A percentile compares a stretch with the other conserved stretches of the same genome.
Evolutionary conservation across 1,140 invertebrate genomes (phyloP).

Genomic region (Centruroides sculpturatus): DNA sequence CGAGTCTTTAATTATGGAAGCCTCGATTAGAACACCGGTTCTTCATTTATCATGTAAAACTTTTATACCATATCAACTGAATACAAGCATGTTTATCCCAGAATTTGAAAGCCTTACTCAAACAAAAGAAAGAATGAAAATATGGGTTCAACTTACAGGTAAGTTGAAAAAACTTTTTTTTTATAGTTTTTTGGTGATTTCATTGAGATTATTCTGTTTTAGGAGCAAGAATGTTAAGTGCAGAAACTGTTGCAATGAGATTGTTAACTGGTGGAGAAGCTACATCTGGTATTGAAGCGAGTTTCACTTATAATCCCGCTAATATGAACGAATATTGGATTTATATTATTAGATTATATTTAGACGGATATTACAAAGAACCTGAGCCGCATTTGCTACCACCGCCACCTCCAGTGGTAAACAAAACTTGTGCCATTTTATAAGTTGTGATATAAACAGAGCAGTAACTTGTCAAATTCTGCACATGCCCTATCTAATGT

Average conservation of each 20-base stretch:
- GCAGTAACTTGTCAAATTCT: no score
- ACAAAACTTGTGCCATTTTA: no score
- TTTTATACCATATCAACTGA: constrained; percentile 13
- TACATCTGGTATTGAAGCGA: constrained; percentile 13
- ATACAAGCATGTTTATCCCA: constrained; percentile 8
- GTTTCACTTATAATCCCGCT: constrained; percentile 13
- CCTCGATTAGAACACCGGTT: background rate
- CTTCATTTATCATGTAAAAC: constrained; percentile 13
- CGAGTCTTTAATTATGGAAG: background rate
- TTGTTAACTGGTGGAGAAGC: constrained; percentile 17
- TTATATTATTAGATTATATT: constrained; percentile 16
- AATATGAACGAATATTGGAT: constrained; percentile 16
- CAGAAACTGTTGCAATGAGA: constrained; percentile 12
- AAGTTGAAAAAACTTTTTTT: no score
- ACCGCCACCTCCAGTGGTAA: background rate
- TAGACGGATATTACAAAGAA: constrained; percentile 15
- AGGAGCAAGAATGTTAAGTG: constrained; percentile 16
- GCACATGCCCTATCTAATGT: no score
- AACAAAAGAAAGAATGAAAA: constrained; percentile 9
- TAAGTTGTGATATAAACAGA: no score
- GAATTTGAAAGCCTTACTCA: constrained; percentile 12
- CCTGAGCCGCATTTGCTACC: constrained; percentile 14
- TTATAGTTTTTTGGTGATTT: no score
- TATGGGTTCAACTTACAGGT: constrained; percentile 16
- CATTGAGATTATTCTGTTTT: background rate